Percentiles rank a stretch among this genome's conserved stretches.
Evolutionary conservation across 2,888 invertebrate species (phyloP).

Genomic region (Cryptosula pallasiana): DNA sequence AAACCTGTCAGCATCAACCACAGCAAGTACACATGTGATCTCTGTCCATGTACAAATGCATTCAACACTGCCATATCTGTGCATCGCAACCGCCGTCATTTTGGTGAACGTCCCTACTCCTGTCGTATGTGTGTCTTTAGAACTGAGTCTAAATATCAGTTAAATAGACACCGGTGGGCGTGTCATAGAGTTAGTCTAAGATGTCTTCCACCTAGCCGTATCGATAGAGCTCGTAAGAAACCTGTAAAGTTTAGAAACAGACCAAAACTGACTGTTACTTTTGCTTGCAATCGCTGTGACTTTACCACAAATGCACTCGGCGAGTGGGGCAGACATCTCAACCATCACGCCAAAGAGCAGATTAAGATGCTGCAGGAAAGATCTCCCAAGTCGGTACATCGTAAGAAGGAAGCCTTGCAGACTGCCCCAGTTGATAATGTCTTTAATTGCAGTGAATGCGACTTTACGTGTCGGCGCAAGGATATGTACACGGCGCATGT

Average conservation of each 20-base stretch:
- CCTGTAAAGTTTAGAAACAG: background rate
- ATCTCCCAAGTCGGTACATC: background rate
- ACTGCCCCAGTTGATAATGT: background rate
- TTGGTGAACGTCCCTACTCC: background rate
- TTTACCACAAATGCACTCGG: background rate
- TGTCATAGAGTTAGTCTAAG: background rate
- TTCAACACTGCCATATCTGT: background rate
- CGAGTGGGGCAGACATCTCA: slow-evolving; percentile 7
- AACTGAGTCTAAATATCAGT: background rate
- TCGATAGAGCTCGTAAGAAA: background rate
- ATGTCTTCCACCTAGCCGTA: background rate
- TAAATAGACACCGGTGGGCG: background rate
- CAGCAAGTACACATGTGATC: background rate
- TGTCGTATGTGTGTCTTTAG: background rate
- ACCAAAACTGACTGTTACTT: background rate
- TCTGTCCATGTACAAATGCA: background rate
- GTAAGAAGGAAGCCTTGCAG: background rate
- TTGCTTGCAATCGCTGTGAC: background rate
- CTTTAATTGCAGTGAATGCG: slow-evolving; percentile 20
- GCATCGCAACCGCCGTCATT: background rate
- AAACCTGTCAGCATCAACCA: background rate
- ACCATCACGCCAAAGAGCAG: slow-evolving; percentile 13
- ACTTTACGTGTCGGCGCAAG: slow-evolving; percentile 15
- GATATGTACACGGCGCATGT: slow-evolving; percentile 21
- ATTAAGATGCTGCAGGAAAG: slow-evolving; percentile 2